Conservation (phyloP, 2,888 invertebrate genomes). For the Coelinius sp. region DNA sequence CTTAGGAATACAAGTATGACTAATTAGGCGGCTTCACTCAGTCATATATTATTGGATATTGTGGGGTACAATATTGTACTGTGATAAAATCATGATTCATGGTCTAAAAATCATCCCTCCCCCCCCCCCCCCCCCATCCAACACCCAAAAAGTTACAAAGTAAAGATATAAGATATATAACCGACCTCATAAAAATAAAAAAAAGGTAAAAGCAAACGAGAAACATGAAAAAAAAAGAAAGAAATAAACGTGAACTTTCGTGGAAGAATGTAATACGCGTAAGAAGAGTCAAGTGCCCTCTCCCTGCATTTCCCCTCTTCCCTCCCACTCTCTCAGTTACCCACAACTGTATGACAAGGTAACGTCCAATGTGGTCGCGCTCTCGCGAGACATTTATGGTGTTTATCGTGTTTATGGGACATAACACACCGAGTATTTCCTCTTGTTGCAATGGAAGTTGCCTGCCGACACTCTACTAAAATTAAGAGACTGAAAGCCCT, state of each 20-base stretch:
- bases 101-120: no score
- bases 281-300: conserved; percentile 27
- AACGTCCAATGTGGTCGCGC: conserved; percentile 45
- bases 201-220: not conserved
- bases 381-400: conserved; percentile 56
- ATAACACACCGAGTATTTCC: conserved; percentile 57
- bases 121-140: no score
- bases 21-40: conserved; percentile 61
- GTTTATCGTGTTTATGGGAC: conserved; percentile 62
- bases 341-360: conserved; percentile 3
- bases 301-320: conserved; percentile 6
- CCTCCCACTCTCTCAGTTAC: no score
- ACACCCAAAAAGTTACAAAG: not conserved
- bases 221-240: conserved; percentile 17
- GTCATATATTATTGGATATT: conserved; percentile 53
- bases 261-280: conserved; percentile 37
- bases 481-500: conserved; percentile 57
- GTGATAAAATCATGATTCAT: no score
- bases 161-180: not conserved
- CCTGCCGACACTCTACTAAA: conserved; percentile 54
- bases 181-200: not conserved
- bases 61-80: not conserved
- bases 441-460: conserved; percentile 52
- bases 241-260: conserved; percentile 29
- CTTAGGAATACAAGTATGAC: conserved; percentile 61